phyloP scores from a whole-genome alignment of 2,113 vertebrate species.

The Eretmochelys imbricata region DNA sequence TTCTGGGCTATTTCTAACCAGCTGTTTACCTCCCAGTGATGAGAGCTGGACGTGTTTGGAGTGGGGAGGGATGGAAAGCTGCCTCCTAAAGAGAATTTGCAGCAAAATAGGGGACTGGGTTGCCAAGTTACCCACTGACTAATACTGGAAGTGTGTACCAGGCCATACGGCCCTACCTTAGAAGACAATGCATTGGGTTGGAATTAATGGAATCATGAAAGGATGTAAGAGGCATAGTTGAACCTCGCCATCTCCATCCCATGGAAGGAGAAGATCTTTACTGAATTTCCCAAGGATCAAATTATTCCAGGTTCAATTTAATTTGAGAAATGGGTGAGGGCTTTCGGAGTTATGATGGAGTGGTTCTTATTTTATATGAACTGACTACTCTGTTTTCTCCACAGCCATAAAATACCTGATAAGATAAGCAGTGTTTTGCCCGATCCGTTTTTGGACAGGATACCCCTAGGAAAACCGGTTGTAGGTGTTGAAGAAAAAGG shows the following conservation, averaged over 20 bases:
- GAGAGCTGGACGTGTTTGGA: neutral
- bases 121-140: rapidly evolving
- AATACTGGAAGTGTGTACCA: neutral
- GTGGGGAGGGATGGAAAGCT: neutral
- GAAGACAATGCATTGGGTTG: neutral
- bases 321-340: neutral
- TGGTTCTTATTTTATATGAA: neutral
- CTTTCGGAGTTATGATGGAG: neutral
- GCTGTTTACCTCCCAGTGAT: neutral
- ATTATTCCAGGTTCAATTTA: neutral
- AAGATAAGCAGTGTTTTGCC: neutral
- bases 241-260: neutral
- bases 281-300: neutral
- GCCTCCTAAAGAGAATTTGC: neutral
- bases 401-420: neutral
- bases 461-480: neutral
- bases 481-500: neutral
- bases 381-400: neutral
- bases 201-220: neutral
- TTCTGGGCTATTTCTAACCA: neutral
- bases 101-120: neutral
- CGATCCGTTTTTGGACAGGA: neutral
- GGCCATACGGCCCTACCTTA: neutral
- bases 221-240: neutral
- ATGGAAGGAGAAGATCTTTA: neutral